A percentile compares a stretch with the other conserved stretches of the same genome.
These are phyloP conservation scores for Mixornis gularis DNA, from an alignment of 2,113 vertebrate species.

Conservation along the genomic window DNA sequence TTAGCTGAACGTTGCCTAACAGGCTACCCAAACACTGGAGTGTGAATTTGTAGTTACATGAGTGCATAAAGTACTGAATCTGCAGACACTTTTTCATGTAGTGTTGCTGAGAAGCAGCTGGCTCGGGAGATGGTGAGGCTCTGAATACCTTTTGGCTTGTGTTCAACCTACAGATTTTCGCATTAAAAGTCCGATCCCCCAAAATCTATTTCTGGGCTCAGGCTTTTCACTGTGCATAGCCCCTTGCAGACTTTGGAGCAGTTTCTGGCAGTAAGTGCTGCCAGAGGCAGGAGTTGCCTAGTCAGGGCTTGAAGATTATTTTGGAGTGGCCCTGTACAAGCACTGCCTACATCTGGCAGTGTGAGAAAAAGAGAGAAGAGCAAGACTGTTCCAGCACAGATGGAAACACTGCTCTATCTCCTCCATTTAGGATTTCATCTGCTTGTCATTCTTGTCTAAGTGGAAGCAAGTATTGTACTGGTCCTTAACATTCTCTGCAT, in stretches of 20 bases:
- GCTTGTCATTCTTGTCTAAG: conserved; percentile 61
- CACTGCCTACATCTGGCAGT: background rate
- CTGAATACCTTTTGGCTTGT: background rate
- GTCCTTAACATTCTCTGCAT: conserved; percentile 50
- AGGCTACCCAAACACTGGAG: background rate
- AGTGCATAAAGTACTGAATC: background rate
- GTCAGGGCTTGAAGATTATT: background rate
- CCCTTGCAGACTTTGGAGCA: background rate
- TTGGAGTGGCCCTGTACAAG: background rate
- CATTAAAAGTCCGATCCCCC: background rate
- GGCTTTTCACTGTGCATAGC: background rate
- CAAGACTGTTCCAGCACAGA: background rate
- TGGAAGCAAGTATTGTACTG: conserved; percentile 30
- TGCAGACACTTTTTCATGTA: background rate
- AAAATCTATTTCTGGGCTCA: background rate
- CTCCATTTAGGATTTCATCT: conserved; percentile 50
- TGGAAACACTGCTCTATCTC: conserved; percentile 6
- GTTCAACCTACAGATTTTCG: conserved; percentile 6
- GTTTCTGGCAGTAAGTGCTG: background rate
- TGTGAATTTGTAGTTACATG: background rate
- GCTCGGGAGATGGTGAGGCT: background rate
- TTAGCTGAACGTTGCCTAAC: background rate
- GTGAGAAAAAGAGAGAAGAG: background rate
- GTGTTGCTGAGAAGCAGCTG: conserved; percentile 9
- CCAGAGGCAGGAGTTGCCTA: background rate